Evolutionary conservation across 1,140 invertebrate genomes (phyloP).

Genomic region (Bombus balteatus): DNA sequence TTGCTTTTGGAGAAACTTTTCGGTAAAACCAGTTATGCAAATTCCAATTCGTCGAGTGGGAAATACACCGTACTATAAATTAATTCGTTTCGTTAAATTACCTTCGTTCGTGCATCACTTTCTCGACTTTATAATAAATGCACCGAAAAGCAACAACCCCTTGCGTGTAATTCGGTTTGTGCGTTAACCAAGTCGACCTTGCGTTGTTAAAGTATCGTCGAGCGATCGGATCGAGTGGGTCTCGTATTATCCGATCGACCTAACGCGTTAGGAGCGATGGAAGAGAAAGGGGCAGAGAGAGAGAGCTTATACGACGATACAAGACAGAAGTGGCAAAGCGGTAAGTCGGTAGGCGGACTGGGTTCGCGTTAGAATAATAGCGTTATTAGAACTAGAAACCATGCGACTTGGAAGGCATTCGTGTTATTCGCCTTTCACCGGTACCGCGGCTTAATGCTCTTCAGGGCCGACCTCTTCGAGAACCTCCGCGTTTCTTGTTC

Average conservation of each 20-base stretch:
- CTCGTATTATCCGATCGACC: not conserved
- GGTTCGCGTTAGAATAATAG: conserved; percentile 56
- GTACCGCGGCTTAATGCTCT: conserved; percentile 48
- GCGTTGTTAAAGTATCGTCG: not conserved
- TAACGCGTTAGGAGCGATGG: not conserved
- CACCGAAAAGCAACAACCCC: no score
- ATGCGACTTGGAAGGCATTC: conserved; percentile 57
- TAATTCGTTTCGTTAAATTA: no score
- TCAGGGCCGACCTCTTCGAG: conserved; percentile 56
- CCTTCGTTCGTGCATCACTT: no score
- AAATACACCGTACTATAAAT: no score
- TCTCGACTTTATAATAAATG: no score
- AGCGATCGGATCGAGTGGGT: not conserved
- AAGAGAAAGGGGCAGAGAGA: not conserved
- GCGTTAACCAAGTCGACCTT: not conserved
- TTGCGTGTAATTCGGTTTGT: not conserved
- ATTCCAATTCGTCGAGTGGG: no score
- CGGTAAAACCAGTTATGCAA: no score
- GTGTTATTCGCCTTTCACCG: conserved; percentile 62
- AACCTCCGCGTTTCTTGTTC: conserved; percentile 33
- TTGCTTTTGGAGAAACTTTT: no score
- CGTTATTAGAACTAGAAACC: conserved; percentile 64
- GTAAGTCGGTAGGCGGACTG: conserved; percentile 34
- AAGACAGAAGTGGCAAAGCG: conserved; percentile 3
- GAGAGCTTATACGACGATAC: no score